These are phyloP conservation scores for Drosophila rhopaloa DNA, from an alignment of 1,140 invertebrate species.

Conservation along the genomic window DNA sequence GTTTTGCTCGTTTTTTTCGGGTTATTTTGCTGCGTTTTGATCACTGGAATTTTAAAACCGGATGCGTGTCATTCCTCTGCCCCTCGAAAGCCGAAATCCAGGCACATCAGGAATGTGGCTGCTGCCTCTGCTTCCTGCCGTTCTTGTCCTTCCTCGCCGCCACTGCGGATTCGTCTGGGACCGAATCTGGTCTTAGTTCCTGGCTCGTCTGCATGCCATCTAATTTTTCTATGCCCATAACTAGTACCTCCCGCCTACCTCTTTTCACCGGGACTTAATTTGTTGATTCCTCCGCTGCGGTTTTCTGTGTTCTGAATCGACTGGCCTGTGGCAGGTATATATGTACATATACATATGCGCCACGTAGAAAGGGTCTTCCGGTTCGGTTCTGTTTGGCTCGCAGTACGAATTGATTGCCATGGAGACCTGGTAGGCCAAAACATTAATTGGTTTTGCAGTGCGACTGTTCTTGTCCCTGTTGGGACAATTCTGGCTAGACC, in stretches of 20 bases:
- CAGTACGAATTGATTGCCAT: constrained; percentile 29
- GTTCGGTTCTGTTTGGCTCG: constrained; percentile 13
- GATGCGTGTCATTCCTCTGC: constrained; percentile 76
- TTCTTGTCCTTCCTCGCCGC: constrained; percentile 1
- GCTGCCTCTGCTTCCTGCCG: constrained; percentile 45
- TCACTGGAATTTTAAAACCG: constrained; percentile 77
- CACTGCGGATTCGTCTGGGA: constrained; percentile 14
- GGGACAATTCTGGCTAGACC: background rate
- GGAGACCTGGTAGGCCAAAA: constrained; percentile 29
- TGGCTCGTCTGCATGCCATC: constrained; percentile 52
- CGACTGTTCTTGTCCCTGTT: constrained; percentile 22
- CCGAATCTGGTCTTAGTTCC: constrained; percentile 25
- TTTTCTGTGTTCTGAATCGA: constrained; percentile 25
- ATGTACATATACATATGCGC: background rate
- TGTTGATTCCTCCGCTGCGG: constrained; percentile 59
- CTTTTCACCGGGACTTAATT: constrained; percentile 60
- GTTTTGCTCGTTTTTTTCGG: constrained; percentile 24
- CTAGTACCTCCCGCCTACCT: constrained; percentile 58
- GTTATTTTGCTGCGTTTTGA: constrained; percentile 21
- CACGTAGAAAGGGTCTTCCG: constrained; percentile 41
- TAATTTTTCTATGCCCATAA: constrained; percentile 81
- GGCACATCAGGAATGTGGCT: constrained; percentile 41
- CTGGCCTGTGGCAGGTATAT: constrained; percentile 30
- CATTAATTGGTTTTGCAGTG: constrained; percentile 36
- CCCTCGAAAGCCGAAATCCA: constrained; percentile 29